These are phyloP conservation scores for Hiodon tergisus DNA, from an alignment of 2,113 vertebrate species.

Conservation along the genomic window DNA sequence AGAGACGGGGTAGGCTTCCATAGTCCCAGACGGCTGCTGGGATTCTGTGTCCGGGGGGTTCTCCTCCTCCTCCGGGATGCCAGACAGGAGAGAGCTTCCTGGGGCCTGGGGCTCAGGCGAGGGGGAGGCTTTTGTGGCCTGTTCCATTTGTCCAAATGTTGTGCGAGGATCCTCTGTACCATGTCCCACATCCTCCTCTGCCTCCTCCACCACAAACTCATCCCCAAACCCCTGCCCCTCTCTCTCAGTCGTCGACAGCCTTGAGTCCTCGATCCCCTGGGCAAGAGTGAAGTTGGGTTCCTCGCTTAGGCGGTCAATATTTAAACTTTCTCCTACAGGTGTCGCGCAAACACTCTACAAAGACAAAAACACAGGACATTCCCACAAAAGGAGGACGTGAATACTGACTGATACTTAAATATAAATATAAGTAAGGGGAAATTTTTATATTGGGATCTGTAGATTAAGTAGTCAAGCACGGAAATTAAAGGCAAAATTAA, in stretches of 20 bases:
- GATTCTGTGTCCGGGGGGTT: constrained; percentile 26
- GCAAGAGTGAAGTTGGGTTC: constrained; percentile 36
- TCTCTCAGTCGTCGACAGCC: constrained; percentile 8
- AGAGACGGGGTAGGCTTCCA: constrained; percentile 43
- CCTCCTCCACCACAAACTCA: constrained; percentile 36
- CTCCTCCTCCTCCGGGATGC: constrained; percentile 24
- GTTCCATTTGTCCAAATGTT: neutral
- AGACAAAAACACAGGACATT: constrained; percentile 43
- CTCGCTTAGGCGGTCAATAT: constrained; percentile 31
- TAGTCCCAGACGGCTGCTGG: constrained; percentile 29
- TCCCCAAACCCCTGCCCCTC: constrained; percentile 35
- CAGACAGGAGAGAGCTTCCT: neutral
- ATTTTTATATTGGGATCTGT: neutral
- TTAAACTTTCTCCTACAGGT: constrained; percentile 36
- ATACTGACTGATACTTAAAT: neutral
- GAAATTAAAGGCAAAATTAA: no score
- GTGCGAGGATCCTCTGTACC: neutral
- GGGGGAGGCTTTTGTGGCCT: neutral
- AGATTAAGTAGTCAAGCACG: no score
- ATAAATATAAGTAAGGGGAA: neutral
- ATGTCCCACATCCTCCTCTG: constrained; percentile 11
- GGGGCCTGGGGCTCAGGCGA: neutral
- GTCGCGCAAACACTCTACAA: constrained; percentile 47
- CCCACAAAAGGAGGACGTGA: neutral
- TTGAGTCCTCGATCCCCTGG: constrained; percentile 24